A percentile compares a stretch with the other conserved stretches of the same genome.
These are phyloP conservation scores for Chlorops oryzae DNA, from an alignment of 1,140 invertebrate genomes.

Conservation along the genomic window DNA sequence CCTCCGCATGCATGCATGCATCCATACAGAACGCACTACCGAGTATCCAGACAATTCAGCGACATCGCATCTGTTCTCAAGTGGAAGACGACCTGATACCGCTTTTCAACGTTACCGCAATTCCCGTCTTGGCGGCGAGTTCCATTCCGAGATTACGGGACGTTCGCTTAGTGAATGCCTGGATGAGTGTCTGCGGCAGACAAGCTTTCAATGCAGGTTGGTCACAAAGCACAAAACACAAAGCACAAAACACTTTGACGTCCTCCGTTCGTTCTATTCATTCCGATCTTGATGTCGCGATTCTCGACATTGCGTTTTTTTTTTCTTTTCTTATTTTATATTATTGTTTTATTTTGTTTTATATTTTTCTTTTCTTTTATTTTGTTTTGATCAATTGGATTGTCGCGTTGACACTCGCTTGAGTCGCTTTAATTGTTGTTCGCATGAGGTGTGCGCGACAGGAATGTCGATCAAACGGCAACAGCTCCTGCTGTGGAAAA, in stretches of 20 bases:
- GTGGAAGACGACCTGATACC: constrained; percentile 73
- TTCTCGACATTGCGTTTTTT: neutral
- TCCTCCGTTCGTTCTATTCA: constrained; percentile 6
- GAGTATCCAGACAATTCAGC: constrained; percentile 79
- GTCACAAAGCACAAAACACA: constrained; percentile 17
- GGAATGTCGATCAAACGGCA: too few species aligned
- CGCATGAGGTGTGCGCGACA: too few species aligned
- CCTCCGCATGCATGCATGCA: too few species aligned
- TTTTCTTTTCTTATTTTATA: neutral
- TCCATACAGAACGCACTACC: constrained; percentile 67
- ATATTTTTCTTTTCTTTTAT: neutral
- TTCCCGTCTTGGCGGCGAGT: constrained; percentile 74
- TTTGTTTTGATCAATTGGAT: too few species aligned
- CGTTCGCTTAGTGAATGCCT: constrained; percentile 79
- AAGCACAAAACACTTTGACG: constrained; percentile 13
- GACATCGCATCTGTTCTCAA: constrained; percentile 72
- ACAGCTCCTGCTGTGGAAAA: too few species aligned
- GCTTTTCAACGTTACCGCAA: constrained; percentile 84
- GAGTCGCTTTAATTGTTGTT: too few species aligned
- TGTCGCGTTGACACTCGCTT: too few species aligned
- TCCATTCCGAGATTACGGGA: constrained; percentile 82
- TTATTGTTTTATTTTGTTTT: constrained; percentile 8
- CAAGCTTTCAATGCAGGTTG: constrained; percentile 72
- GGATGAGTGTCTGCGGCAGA: constrained; percentile 80
- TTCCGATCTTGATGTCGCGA: neutral